Percentiles rank a stretch among this genome's conserved stretches.
phyloP scores from a whole-genome alignment of 2,113 vertebrate species.

The Dipodomys stephensi region DNA sequence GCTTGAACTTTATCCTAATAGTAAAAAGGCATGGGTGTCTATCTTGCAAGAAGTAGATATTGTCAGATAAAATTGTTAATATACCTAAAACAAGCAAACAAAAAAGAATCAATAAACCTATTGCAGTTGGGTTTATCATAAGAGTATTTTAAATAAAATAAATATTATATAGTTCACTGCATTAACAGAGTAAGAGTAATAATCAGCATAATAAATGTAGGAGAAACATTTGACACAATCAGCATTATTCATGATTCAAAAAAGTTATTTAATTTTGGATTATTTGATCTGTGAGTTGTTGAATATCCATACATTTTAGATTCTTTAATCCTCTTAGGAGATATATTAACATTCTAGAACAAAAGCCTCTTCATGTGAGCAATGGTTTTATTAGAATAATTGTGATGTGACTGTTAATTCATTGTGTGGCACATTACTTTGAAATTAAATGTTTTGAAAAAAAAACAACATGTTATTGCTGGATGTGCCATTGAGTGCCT shows the following conservation, averaged over 20 bases:
- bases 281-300: neutral
- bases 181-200: no score
- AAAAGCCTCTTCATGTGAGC: neutral
- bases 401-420: neutral
- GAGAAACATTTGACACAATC: no score
- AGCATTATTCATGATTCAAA: no score
- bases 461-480: neutral
- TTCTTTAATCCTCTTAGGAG: neutral
- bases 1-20: slow-evolving; percentile 10
- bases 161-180: no score
- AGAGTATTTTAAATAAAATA: no score
- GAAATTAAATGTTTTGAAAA: neutral
- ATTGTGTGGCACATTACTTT: neutral
- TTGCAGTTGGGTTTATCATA: no score
- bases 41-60: neutral
- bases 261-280: neutral
- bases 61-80: neutral
- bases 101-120: no score
- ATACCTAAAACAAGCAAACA: neutral
- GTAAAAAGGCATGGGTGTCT: neutral
- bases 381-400: slow-evolving; percentile 30
- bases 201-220: no score
- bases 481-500: no score
- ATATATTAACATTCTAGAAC: neutral
- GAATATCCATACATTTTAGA: neutral